A percentile compares a stretch with the other conserved stretches of the same genome.
phyloP scores from a whole-genome alignment of 2,113 vertebrate species.

The Pituophis catenifer region DNA sequence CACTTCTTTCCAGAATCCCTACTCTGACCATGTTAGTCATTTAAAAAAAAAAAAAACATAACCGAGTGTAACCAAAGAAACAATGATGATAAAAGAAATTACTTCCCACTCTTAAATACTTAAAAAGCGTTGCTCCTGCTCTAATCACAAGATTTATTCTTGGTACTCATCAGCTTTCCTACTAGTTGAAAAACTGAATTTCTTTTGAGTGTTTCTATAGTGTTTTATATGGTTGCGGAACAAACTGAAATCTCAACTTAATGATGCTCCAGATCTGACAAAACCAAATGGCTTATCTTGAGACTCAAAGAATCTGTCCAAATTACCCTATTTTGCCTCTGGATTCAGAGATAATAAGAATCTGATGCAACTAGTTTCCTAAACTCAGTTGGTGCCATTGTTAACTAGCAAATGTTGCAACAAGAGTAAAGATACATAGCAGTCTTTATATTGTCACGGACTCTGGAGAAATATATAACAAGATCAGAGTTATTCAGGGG shows the following conservation, averaged over 20 bases:
- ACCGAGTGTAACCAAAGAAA: neutral
- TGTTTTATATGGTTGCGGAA: neutral
- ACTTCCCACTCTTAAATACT: neutral
- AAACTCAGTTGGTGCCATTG: neutral
- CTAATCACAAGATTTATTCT: neutral
- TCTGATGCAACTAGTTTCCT: neutral
- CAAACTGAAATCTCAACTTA: neutral
- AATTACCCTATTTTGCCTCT: neutral
- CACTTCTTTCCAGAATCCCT: slow-evolving; percentile 33
- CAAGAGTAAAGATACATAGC: neutral
- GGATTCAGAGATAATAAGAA: neutral
- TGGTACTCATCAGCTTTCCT: neutral
- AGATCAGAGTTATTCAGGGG: neutral
- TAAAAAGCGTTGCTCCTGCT: neutral
- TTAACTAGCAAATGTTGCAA: neutral
- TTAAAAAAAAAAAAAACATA: neutral
- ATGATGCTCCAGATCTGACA: neutral
- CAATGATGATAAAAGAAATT: neutral
- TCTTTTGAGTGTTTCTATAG: neutral
- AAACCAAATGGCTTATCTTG: neutral
- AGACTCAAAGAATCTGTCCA: neutral
- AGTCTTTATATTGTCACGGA: neutral
- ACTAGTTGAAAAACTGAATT: neutral
- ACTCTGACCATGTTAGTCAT: slow-evolving; percentile 14
- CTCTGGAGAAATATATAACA: neutral